Evolutionary conservation across 2,797 vertebrate species (phyloP).

Genomic region (Phyllotis vaccarum): DNA sequence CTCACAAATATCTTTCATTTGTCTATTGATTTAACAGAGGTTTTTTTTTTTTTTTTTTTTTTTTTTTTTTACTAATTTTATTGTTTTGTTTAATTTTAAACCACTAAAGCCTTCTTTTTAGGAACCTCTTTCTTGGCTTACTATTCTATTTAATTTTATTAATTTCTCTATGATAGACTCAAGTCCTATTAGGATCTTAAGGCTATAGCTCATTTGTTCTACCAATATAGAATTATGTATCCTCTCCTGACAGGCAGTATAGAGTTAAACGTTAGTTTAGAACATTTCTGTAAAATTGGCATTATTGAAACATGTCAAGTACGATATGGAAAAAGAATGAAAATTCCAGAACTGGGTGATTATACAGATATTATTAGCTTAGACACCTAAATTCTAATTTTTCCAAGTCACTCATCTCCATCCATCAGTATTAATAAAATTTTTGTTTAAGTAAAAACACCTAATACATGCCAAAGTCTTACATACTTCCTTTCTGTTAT

Average conservation of each 20-base stretch:
- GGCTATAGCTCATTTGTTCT: neutral
- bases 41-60: too few relatives aligned
- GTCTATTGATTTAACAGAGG: neutral
- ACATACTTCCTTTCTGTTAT: conserved; percentile 28
- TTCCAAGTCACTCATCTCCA: neutral
- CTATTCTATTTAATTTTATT: neutral
- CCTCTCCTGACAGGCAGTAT: neutral
- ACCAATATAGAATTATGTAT: neutral
- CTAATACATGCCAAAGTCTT: conserved; percentile 8
- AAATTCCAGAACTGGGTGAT: neutral
- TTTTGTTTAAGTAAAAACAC: conserved; percentile 40
- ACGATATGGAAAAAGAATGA: neutral
- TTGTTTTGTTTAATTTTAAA: neutral
- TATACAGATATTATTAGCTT: neutral
- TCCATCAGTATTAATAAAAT: neutral
- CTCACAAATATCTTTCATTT: neutral
- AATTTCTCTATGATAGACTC: neutral
- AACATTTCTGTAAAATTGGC: neutral
- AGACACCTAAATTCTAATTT: conserved; percentile 21
- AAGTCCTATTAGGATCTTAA: neutral
- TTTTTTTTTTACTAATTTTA: neutral
- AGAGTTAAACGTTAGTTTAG: neutral
- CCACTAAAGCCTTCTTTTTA: neutral
- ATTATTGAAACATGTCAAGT: neutral
- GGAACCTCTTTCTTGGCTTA: neutral